Percentiles rank a stretch among this genome's conserved stretches.
These are phyloP conservation scores for Micromys minutus DNA, from an alignment of 2,113 vertebrate species.

Conservation along the genomic window DNA sequence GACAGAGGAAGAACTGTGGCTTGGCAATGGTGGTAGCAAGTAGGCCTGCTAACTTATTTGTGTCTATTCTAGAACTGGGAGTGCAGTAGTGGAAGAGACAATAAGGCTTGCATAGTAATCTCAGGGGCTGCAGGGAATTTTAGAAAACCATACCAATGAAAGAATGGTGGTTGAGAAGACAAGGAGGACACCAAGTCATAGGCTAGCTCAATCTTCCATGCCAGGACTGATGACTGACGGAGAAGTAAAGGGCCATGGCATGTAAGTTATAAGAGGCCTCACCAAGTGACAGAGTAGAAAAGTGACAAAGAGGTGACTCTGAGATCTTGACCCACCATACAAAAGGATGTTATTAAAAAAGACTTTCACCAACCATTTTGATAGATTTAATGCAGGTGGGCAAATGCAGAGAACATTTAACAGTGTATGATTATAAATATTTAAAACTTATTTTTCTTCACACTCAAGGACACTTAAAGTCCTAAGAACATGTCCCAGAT, in stretches of 20 bases:
- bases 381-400: not conserved
- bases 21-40: not conserved
- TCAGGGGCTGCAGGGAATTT: not conserved
- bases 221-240: not conserved
- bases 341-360: not conserved
- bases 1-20: not conserved
- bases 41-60: not conserved
- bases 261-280: not conserved
- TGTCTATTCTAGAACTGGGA: not conserved
- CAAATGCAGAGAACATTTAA: not conserved
- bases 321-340: not conserved
- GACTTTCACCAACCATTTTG: not conserved
- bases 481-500: not conserved
- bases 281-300: not conserved
- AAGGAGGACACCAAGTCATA: not conserved
- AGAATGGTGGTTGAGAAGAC: not conserved
- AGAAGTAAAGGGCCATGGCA: not conserved
- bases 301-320: not conserved
- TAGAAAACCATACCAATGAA: not conserved
- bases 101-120: not conserved
- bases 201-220: not conserved
- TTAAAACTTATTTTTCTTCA: constrained; percentile 20
- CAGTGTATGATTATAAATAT: not conserved
- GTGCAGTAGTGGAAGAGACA: not conserved
- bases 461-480: not conserved